Evolutionary conservation across 1,140 invertebrate genomes (phyloP).

Genomic region (Mamestra configurata): DNA sequence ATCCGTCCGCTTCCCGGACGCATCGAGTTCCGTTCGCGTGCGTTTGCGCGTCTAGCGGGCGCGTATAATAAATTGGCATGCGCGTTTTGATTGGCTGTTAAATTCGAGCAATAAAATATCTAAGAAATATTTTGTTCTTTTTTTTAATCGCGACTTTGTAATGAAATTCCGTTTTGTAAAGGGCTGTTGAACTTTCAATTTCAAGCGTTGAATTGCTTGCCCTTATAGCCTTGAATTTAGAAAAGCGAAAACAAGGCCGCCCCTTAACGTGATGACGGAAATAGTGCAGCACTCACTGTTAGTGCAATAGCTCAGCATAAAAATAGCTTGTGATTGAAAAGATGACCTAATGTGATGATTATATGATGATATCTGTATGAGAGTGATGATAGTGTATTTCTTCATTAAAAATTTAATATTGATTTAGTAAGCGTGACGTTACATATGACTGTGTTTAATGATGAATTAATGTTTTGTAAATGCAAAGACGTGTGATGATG

Average conservation of each 20-base stretch:
- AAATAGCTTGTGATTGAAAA: background rate
- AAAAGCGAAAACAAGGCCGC: constrained; percentile 29
- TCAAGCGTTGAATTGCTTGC: background rate
- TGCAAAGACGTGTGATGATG: background rate
- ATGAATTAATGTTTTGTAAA: no score
- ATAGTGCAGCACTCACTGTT: background rate
- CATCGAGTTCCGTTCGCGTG: constrained; percentile 74
- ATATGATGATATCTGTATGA: background rate
- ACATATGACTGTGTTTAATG: no score
- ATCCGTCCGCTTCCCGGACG: constrained; percentile 81
- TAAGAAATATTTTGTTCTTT: background rate
- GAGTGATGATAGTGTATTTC: background rate
- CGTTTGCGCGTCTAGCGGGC: constrained; percentile 8
- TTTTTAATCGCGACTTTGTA: background rate
- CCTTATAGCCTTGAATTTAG: constrained; percentile 10
- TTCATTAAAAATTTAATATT: no score
- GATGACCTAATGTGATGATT: background rate
- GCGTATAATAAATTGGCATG: background rate
- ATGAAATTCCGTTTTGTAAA: background rate
- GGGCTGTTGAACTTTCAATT: background rate
- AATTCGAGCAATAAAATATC: constrained; percentile 21
- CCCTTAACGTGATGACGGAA: background rate
- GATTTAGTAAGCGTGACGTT: no score
- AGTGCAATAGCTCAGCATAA: background rate
- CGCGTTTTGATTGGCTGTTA: constrained; percentile 50